These are phyloP conservation scores for Brachyhypopomus occidentalis DNA, from an alignment of 2,113 vertebrate genomes.

Conservation along the genomic window DNA sequence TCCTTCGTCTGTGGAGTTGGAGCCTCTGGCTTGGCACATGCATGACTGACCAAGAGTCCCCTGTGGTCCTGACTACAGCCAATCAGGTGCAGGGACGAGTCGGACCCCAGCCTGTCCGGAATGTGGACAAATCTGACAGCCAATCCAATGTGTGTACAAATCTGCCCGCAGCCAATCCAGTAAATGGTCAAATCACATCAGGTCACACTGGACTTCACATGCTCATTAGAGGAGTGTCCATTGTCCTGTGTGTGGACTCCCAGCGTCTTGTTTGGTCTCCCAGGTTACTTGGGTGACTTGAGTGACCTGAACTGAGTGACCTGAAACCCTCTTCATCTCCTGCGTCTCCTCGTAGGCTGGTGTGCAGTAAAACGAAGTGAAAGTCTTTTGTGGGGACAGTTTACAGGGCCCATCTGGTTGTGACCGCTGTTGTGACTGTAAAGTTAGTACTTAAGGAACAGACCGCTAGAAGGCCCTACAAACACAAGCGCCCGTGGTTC, in stretches of 20 bases:
- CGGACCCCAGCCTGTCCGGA: neutral
- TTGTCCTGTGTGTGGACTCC: neutral
- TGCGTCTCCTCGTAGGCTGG: slow-evolving; percentile 3
- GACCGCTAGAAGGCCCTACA: neutral
- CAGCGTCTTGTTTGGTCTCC: slow-evolving; percentile 3
- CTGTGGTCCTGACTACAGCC: slow-evolving; percentile 29
- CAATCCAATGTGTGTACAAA: neutral
- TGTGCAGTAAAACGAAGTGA: slow-evolving; percentile 18
- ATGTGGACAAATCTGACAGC: slow-evolving; percentile 9
- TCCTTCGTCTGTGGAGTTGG: slow-evolving; percentile 18
- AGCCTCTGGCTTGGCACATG: neutral
- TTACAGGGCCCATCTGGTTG: neutral
- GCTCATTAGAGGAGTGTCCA: neutral
- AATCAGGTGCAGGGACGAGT: neutral
- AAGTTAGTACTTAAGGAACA: no score
- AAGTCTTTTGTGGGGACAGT: slow-evolving; percentile 14
- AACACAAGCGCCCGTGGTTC: neutral
- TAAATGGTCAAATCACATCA: slow-evolving; percentile 14
- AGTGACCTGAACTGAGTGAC: slow-evolving; percentile 14
- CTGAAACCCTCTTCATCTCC: slow-evolving; percentile 7
- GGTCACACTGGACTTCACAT: slow-evolving; percentile 4
- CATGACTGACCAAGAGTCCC: neutral
- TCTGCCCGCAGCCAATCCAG: slow-evolving; percentile 23
- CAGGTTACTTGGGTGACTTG: slow-evolving; percentile 10
- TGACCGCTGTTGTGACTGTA: no score